Conservation (phyloP, 1,140 invertebrate genomes). For the Platyscapa corneri region DNA sequence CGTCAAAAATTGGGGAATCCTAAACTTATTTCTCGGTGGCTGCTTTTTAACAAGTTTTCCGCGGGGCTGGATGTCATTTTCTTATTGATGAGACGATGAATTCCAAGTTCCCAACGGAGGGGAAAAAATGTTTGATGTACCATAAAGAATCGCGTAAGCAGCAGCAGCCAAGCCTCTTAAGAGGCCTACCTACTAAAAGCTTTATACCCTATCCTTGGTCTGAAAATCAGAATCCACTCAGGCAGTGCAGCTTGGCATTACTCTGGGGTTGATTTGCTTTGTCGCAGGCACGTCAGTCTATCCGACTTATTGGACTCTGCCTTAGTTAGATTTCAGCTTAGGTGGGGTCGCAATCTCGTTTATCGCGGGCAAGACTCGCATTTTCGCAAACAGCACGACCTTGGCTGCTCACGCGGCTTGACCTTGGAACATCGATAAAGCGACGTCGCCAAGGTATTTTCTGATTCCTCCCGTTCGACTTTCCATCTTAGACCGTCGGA, state of each 20-base stretch:
- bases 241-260: neutral
- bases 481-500: neutral
- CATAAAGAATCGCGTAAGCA: neutral
- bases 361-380: neutral
- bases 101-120: neutral
- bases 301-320: neutral
- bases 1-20: no score
- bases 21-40: no score
- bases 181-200: neutral
- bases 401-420: neutral
- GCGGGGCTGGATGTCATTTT: neutral
- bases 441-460: neutral
- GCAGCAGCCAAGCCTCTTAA: neutral
- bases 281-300: neutral
- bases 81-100: slow-evolving; percentile 17
- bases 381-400: neutral
- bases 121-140: neutral
- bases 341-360: neutral
- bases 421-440: neutral
- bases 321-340: neutral
- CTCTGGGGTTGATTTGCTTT: neutral
- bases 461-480: neutral
- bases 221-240: neutral
- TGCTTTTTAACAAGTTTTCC: neutral
- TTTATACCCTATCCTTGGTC: neutral